Evolutionary conservation across 2,797 vertebrate genomes (phyloP).

Genomic region (Morus bassanus): DNA sequence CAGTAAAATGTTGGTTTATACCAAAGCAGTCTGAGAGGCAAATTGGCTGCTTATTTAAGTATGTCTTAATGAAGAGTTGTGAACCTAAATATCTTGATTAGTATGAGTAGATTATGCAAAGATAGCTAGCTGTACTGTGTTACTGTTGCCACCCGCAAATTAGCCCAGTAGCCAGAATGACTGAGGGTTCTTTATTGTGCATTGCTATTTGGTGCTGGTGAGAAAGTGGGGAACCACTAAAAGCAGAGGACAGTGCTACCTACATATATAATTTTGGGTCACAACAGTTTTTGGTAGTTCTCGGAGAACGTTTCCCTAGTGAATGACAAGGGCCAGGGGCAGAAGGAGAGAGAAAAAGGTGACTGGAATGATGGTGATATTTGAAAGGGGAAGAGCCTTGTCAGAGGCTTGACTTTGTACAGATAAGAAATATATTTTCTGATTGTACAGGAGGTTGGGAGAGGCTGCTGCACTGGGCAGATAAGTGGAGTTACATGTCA

Average conservation of each 20-base stretch:
- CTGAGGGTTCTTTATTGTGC: not conserved
- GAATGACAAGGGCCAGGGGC: not conserved
- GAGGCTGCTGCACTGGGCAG: conserved; percentile 28
- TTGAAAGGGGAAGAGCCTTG: conserved; percentile 50
- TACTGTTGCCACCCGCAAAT: not conserved
- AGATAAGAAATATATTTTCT: conserved; percentile 55
- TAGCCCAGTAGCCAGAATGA: not conserved
- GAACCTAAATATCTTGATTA: not conserved
- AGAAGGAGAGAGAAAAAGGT: not conserved
- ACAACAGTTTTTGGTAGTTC: not conserved
- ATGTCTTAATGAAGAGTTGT: conserved; percentile 6
- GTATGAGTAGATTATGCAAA: not conserved
- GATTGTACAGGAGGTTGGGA: not conserved
- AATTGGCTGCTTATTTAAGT: not conserved
- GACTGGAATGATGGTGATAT: conserved; percentile 37
- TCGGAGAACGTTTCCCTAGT: not conserved
- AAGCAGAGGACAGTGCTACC: not conserved
- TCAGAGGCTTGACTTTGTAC: conserved; percentile 45
- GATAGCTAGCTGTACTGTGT: not conserved
- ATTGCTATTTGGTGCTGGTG: not conserved
- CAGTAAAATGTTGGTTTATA: conserved; percentile 7
- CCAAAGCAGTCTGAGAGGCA: not conserved
- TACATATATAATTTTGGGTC: not conserved
- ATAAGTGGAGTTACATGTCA: conserved; percentile 47
- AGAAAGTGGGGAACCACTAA: not conserved